Conservation (phyloP, 2,888 invertebrate species). For the Zhuqinia jingwanae region DNA sequence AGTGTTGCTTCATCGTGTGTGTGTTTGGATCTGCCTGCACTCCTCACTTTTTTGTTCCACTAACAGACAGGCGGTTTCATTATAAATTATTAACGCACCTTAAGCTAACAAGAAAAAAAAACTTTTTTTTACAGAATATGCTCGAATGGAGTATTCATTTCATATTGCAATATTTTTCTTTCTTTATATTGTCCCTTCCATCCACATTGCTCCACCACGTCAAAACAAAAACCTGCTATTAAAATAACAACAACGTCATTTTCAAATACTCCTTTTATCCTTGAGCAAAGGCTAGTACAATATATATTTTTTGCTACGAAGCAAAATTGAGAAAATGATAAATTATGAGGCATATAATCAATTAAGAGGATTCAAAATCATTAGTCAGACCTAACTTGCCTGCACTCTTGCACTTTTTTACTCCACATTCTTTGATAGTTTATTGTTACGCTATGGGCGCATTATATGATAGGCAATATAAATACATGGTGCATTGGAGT, state of each 20-base stretch:
- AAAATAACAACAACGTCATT: slow-evolving; percentile 27
- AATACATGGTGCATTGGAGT: too few species aligned
- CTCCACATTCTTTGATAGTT: too few species aligned
- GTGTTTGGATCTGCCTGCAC: too few species aligned
- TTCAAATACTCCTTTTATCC: slow-evolving; percentile 28
- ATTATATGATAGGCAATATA: too few species aligned
- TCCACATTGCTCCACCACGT: background rate
- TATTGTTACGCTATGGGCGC: too few species aligned
- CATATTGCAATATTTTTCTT: background rate
- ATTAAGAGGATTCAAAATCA: background rate
- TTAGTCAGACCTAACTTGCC: background rate
- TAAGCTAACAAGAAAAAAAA: background rate
- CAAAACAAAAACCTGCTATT: background rate
- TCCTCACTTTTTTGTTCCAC: too few species aligned
- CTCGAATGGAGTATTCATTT: background rate
- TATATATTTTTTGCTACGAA: background rate
- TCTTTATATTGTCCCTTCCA: background rate
- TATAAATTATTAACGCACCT: background rate
- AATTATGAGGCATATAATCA: background rate
- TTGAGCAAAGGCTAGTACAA: slow-evolving; percentile 2
- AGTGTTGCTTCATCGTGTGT: too few species aligned
- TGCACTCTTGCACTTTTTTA: background rate
- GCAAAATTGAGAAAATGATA: background rate
- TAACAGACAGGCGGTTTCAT: too few species aligned
- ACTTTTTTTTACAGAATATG: too few species aligned